Percentiles rank a stretch among this genome's conserved stretches.
These are phyloP conservation scores for Vimba vimba DNA, from an alignment of 2,113 vertebrate genomes.

Conservation along the genomic window DNA sequence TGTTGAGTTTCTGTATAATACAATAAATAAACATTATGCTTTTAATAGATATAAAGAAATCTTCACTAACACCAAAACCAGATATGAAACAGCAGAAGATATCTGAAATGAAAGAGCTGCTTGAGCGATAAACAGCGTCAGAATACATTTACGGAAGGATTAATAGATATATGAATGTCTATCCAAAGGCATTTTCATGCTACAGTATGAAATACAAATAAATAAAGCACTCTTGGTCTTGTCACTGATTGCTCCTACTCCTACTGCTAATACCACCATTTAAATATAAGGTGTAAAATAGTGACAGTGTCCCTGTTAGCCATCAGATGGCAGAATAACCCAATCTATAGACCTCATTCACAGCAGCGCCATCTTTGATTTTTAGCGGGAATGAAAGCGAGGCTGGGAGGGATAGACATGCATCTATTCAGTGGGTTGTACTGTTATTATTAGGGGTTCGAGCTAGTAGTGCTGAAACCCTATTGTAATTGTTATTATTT, in stretches of 20 bases:
- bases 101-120: background rate
- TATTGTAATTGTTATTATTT: no score
- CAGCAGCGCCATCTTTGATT: no score
- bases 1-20: conserved; percentile 15
- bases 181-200: conserved; percentile 17
- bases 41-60: conserved; percentile 19
- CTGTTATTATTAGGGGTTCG: no score
- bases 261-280: background rate
- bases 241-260: background rate
- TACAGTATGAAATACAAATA: conserved; percentile 30
- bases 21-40: conserved; percentile 24
- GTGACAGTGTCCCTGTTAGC: conserved; percentile 7
- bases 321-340: conserved; percentile 41
- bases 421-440: no score
- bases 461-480: no score
- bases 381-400: no score
- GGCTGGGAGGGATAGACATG: no score
- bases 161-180: conserved; percentile 8
- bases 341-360: background rate
- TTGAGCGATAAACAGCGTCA: background rate
- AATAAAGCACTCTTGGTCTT: conserved; percentile 47
- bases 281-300: background rate
- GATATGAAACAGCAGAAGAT: conserved; percentile 9
- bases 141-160: conserved; percentile 10
- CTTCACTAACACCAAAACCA: conserved; percentile 5